Evolutionary conservation across 1,140 invertebrate species (phyloP).

Genomic region (Drosophila ambigua): DNA sequence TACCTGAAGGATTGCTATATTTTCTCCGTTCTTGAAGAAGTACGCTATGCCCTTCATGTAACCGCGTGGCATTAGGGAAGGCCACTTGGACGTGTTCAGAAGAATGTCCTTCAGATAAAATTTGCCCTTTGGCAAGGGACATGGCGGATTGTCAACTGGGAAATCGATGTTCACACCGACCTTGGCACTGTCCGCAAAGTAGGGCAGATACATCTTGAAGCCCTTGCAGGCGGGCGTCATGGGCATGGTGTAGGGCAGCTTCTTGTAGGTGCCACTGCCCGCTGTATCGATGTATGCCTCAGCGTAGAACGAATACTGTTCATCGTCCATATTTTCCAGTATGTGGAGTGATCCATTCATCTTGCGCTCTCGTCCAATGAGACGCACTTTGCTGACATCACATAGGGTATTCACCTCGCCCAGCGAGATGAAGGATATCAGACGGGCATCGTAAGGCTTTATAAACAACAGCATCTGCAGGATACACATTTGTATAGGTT

Average conservation of each 20-base stretch:
- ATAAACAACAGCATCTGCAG: not conserved
- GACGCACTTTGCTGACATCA: conserved; percentile 15
- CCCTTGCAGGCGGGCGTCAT: conserved; percentile 15
- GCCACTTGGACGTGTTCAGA: conserved; percentile 34
- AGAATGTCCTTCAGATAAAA: conserved; percentile 36
- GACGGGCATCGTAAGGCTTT: not conserved
- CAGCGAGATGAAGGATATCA: not conserved
- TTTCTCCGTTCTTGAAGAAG: conserved; percentile 4
- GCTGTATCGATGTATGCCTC: conserved; percentile 28
- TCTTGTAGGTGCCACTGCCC: conserved; percentile 30
- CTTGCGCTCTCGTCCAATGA: conserved; percentile 20
- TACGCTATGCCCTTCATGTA: not conserved
- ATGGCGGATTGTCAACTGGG: conserved; percentile 10
- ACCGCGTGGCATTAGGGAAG: conserved; percentile 18
- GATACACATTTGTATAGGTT: not conserved
- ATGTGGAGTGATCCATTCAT: conserved; percentile 34
- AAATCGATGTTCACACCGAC: conserved; percentile 30
- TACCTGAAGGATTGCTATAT: not conserved
- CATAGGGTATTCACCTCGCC: not conserved
- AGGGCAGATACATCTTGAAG: conserved; percentile 6
- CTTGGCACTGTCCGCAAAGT: conserved; percentile 4
- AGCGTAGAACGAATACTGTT: not conserved
- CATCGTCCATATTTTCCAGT: conserved; percentile 16
- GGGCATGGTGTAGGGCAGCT: conserved; percentile 11
- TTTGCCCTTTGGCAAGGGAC: conserved; percentile 34